Conservation (phyloP, 2,888 invertebrate species). For the Oscheius sp. region DNA sequence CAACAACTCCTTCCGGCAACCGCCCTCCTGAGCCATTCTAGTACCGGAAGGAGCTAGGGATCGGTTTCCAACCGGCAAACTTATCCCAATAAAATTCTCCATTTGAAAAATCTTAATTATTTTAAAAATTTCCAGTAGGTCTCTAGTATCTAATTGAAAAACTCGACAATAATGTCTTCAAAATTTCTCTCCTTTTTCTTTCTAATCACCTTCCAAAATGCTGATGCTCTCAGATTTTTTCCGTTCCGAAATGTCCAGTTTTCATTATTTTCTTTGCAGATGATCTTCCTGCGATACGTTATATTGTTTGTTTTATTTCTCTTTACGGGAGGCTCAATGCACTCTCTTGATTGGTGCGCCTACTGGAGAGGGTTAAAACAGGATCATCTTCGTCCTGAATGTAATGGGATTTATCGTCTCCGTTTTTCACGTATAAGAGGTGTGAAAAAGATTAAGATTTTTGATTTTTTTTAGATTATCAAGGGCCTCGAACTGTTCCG, state of each 20-base stretch:
- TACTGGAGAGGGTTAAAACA: constrained; percentile 45
- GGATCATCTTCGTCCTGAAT: constrained; percentile 42
- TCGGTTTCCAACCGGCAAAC: no score
- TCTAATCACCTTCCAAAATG: no score
- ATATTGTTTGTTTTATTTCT: constrained; percentile 21
- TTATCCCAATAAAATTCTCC: no score
- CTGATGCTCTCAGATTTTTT: neutral
- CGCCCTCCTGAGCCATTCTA: neutral
- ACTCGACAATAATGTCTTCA: neutral
- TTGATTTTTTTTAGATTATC: neutral
- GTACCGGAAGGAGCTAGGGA: neutral
- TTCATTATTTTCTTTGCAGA: neutral
- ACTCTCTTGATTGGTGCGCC: constrained; percentile 45
- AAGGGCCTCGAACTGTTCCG: neutral
- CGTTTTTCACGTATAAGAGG: constrained; percentile 36
- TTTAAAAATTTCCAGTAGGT: no score
- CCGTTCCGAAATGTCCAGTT: neutral
- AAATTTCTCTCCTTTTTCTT: neutral
- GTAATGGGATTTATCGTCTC: constrained; percentile 45
- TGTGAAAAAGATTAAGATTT: neutral
- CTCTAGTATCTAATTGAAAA: no score
- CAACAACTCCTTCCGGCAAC: constrained; percentile 15
- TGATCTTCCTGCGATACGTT: constrained; percentile 15
- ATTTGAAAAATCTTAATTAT: no score
- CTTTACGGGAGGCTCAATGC: constrained; percentile 14